Conservation (phyloP, 2,113 vertebrate species). For the Misgurnus mizolepis region DNA sequence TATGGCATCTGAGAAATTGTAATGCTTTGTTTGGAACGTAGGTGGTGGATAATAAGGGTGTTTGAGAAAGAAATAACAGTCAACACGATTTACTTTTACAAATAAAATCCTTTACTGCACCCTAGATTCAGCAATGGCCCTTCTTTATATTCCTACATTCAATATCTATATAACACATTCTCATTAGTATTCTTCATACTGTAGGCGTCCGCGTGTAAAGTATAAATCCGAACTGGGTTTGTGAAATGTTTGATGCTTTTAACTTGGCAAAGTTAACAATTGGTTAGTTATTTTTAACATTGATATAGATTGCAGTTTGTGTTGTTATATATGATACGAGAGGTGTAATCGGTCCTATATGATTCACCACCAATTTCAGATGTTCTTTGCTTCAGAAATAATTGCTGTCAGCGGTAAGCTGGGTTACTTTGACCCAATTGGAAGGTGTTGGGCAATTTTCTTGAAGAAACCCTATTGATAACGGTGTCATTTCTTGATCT, state of each 20-base stretch:
- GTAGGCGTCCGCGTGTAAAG: no score
- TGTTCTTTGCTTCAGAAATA: not conserved
- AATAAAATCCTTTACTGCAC: conserved; percentile 3
- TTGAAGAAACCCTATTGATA: not conserved
- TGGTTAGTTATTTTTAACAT: no score
- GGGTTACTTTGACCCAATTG: conserved; percentile 20
- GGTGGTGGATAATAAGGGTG: not conserved
- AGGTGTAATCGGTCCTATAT: not conserved
- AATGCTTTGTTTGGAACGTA: not conserved
- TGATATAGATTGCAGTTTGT: no score
- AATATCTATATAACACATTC: no score
- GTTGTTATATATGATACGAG: not conserved
- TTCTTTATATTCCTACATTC: no score
- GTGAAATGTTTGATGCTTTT: no score
- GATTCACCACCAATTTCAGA: not conserved
- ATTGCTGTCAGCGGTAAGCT: not conserved
- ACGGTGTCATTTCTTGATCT: not conserved
- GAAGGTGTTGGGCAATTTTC: conserved; percentile 14
- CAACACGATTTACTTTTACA: conserved; percentile 4
- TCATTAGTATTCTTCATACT: no score
- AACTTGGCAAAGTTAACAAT: no score
- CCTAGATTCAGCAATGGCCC: no score
- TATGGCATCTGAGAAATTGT: not conserved
- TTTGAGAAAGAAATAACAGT: not conserved
- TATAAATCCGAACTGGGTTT: no score